phyloP scores from a whole-genome alignment of 2,888 invertebrate genomes.

The Eulithis prunata region DNA sequence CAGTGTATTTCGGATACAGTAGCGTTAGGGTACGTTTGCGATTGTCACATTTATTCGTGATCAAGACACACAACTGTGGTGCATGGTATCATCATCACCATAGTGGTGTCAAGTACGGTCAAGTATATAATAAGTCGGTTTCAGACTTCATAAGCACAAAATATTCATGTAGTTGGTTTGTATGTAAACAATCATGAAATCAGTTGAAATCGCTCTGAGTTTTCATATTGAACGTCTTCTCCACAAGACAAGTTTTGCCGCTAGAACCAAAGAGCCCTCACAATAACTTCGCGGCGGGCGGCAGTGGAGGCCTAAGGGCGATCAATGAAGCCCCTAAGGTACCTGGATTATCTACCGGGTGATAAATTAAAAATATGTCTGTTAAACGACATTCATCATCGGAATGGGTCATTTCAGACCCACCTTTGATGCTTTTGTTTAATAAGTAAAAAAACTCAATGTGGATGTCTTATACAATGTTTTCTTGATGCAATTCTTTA shows the following conservation, averaged over 20 bases:
- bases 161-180: too few relatives aligned
- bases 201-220: conserved; percentile 22
- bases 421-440: conserved; percentile 52
- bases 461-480: conserved; percentile 29
- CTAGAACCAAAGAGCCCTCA: conserved; percentile 42
- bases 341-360: conserved; percentile 79
- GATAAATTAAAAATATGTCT: conserved; percentile 83
- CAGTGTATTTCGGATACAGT: too few relatives aligned
- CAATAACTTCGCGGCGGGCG: conserved; percentile 69
- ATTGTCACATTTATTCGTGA: too few relatives aligned
- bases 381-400: conserved; percentile 78
- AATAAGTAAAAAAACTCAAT: conserved; percentile 52
- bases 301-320: conserved; percentile 55
- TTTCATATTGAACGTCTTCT: conserved; percentile 31
- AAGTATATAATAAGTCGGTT: too few relatives aligned
- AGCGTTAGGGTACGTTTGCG: too few relatives aligned
- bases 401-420: conserved; percentile 64
- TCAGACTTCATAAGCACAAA: too few relatives aligned
- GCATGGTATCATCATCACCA: too few relatives aligned
- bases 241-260: conserved; percentile 44
- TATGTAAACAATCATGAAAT: too few relatives aligned
- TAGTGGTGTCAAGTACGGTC: too few relatives aligned
- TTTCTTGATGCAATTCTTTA: conserved; percentile 8
- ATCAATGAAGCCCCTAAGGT: conserved; percentile 73
- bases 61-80: too few relatives aligned